phyloP scores from a whole-genome alignment of 2,113 vertebrate species.

The Antidorcas marsupialis region DNA sequence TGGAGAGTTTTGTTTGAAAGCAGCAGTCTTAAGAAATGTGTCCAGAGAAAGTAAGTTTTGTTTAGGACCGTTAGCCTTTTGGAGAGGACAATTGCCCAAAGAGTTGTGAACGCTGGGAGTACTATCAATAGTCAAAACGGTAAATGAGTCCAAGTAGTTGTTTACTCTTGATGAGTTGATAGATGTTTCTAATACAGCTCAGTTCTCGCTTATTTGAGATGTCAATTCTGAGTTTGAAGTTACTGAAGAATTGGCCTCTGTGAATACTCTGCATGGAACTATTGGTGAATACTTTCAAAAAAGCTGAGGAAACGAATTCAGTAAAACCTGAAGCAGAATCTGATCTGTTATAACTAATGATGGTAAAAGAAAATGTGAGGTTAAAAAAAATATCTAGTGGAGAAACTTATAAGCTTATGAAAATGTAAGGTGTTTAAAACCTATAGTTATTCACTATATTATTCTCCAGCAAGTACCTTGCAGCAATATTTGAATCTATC shows the following conservation, averaged over 20 bases:
- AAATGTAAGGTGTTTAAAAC: neutral
- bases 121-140: neutral
- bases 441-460: neutral
- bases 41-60: neutral
- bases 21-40: neutral
- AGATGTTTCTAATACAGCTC: neutral
- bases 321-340: neutral
- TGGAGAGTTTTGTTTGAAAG: neutral
- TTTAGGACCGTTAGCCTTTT: neutral
- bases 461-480: neutral
- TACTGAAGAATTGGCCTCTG: neutral
- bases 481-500: neutral
- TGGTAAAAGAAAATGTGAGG: neutral
- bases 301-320: constrained; percentile 4
- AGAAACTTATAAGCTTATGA: neutral
- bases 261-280: neutral
- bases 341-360: neutral
- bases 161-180: neutral
- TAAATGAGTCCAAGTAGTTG: neutral
- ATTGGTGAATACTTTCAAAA: neutral
- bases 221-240: neutral
- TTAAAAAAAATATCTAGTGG: neutral
- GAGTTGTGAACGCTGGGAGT: neutral
- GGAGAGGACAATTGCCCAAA: neutral
- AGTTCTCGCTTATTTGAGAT: neutral